Base-by-base conservation (phyloP, 2,797 vertebrate species). In the Hozukius guyotensis region DNA sequence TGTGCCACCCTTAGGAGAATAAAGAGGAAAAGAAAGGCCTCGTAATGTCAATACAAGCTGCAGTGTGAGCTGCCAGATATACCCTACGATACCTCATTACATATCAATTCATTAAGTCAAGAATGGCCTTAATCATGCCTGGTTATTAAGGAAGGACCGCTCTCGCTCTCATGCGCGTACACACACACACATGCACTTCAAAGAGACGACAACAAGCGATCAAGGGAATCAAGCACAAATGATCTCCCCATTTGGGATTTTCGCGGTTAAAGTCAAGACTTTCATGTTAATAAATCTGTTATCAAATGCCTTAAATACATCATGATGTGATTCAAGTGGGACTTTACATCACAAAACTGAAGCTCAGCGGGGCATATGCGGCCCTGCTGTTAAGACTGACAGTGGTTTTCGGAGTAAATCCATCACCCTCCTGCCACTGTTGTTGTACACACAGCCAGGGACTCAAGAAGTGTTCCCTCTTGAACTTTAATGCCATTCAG, bases 71-170 rank as follows among this genome's bases (percentile, higher is more conserved):
- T 82, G 87, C 86, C 83, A 83, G 87, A 92, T 85, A 87, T 82
- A 89, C 65, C 60, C 61, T 76, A 34, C 78, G 86, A 92, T 87
- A 85, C 80, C 85, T 89, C 81, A 91, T 92, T 91, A 91, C 87
- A 85, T 62, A 79, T 53, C 81, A 87, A 88, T 90, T 91, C 87
- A 91, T 94, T 91, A 88, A 89, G 81, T 88, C 87, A 84, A 87
- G 89, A 90, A 90, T 65, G 68, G 89, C 78, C 87, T 89, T 87
- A 89, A 91, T 93, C 86, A 78, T 77, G 81, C 66, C 53, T 69
- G 80, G 67, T 88, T 92, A 88, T 89, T 84, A 86, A 76, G 56
- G 75, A 87, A 84, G 63, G 72, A 75, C 69, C 34, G 68, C 65
- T 82, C 53, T 38, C 36, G 24, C 31, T 61, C 55, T 27, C 64